phyloP scores from a whole-genome alignment of 2,113 vertebrate species.

The Paratilapia polleni region DNA sequence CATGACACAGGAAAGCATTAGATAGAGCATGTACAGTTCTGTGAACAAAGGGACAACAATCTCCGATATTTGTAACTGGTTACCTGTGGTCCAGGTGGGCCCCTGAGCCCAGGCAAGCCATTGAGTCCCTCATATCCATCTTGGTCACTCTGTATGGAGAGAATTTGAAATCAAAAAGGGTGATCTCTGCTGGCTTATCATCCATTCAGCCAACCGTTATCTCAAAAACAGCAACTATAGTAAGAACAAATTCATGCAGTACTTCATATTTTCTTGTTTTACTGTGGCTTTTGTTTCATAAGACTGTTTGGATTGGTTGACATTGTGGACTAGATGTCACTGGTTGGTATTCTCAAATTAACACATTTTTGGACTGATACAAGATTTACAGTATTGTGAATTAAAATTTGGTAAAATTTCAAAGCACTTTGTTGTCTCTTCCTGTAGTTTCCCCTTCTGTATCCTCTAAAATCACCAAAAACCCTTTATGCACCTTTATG shows the following conservation, averaged over 20 bases:
- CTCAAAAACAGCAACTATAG: not conserved
- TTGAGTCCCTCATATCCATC: constrained; percentile 76
- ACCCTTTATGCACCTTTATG: too few species aligned
- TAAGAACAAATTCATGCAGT: not conserved
- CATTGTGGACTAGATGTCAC: not conserved
- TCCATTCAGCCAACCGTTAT: not conserved
- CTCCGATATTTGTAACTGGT: not conserved
- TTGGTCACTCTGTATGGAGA: constrained; percentile 74
- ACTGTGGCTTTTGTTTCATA: not conserved
- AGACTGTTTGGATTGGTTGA: not conserved
- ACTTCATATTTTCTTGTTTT: not conserved
- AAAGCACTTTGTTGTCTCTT: too few species aligned
- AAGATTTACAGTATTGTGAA: too few species aligned
- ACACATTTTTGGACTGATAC: not conserved
- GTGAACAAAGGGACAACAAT: not conserved
- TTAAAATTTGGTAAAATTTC: too few species aligned
- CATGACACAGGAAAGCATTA: not conserved
- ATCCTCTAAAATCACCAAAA: not conserved
- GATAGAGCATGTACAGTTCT: not conserved
- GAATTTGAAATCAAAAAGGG: not conserved
- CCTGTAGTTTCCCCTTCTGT: too few species aligned
- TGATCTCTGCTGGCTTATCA: not conserved
- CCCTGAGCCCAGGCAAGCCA: constrained; percentile 59
- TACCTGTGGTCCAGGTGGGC: constrained; percentile 85
- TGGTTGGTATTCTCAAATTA: not conserved